Percentiles rank a stretch among this genome's conserved stretches.
phyloP scores from a whole-genome alignment of 92 coral and sea anemone species.

The Heliopora coerulea region DNA sequence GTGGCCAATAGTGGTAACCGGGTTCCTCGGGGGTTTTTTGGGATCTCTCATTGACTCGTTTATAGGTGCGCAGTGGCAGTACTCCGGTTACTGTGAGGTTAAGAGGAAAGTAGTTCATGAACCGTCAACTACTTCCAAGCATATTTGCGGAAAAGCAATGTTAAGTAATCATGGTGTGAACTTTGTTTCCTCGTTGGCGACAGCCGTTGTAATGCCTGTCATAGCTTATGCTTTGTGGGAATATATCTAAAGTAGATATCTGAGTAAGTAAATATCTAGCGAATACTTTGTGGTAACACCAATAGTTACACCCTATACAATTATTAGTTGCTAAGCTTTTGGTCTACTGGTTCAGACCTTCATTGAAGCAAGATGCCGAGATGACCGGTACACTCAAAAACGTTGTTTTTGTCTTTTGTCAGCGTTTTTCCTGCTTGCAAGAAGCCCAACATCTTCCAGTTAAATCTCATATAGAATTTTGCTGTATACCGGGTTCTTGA shows the following conservation, averaged over 20 bases:
- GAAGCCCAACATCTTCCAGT: too few relatives aligned
- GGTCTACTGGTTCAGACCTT: too few relatives aligned
- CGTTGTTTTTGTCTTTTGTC: too few relatives aligned
- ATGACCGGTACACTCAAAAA: too few relatives aligned
- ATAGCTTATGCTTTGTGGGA: conserved; percentile 88
- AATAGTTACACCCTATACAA: too few relatives aligned
- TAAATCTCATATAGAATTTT: too few relatives aligned
- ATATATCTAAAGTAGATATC: conserved; percentile 22
- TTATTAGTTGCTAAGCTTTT: too few relatives aligned
- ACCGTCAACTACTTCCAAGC: conserved; percentile 69
- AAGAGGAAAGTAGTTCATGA: conserved; percentile 73
- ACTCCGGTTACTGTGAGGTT: conserved; percentile 86
- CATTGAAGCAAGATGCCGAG: too few relatives aligned
- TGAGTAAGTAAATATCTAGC: neutral
- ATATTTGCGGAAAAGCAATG: conserved; percentile 74
- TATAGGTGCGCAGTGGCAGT: conserved; percentile 93
- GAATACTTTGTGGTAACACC: too few relatives aligned
- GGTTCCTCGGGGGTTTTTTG: conserved; percentile 79
- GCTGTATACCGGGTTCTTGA: too few relatives aligned
- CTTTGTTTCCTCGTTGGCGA: conserved; percentile 70
- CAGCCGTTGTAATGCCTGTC: conserved; percentile 73
- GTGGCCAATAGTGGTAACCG: conserved; percentile 92
- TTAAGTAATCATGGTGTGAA: conserved; percentile 91
- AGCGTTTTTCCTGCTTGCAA: too few relatives aligned
- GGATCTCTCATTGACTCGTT: conserved; percentile 86